Evolutionary conservation across 2,113 vertebrate genomes (phyloP).

Genomic region (Petroica traversi): DNA sequence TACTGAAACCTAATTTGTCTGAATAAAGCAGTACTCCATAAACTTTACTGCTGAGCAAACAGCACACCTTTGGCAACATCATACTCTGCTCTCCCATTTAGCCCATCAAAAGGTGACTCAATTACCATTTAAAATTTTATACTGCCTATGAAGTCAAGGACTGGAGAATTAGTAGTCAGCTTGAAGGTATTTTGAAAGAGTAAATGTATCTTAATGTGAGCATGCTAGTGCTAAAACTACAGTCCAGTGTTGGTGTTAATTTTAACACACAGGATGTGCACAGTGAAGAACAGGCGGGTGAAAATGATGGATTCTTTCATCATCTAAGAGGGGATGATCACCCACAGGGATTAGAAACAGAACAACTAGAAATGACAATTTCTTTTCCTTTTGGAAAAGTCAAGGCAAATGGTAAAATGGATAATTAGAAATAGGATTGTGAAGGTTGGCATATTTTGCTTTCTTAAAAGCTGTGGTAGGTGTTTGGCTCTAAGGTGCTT

Average conservation of each 20-base stretch:
- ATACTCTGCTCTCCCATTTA: constrained; percentile 1
- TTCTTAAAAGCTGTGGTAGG: background rate
- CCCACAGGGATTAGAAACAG: background rate
- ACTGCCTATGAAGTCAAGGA: constrained; percentile 24
- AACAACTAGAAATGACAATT: background rate
- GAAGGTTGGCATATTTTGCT: background rate
- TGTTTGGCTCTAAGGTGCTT: background rate
- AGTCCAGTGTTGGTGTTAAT: background rate
- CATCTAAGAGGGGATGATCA: background rate
- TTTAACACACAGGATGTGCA: background rate
- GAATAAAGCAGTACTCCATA: constrained; percentile 43
- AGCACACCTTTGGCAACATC: background rate
- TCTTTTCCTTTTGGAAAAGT: background rate
- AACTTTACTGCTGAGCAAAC: constrained; percentile 62
- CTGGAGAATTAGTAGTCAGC: background rate
- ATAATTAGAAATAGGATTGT: background rate
- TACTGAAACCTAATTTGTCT: constrained; percentile 17
- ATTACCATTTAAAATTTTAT: constrained; percentile 46
- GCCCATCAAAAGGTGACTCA: constrained; percentile 42
- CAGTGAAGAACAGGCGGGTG: background rate
- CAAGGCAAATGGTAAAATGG: background rate
- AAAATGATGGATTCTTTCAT: background rate
- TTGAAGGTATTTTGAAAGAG: background rate
- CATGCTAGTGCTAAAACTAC: background rate
- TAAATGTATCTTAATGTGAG: background rate